phyloP scores from a whole-genome alignment of 2,113 vertebrate genomes.

The Bothrops jararaca region DNA sequence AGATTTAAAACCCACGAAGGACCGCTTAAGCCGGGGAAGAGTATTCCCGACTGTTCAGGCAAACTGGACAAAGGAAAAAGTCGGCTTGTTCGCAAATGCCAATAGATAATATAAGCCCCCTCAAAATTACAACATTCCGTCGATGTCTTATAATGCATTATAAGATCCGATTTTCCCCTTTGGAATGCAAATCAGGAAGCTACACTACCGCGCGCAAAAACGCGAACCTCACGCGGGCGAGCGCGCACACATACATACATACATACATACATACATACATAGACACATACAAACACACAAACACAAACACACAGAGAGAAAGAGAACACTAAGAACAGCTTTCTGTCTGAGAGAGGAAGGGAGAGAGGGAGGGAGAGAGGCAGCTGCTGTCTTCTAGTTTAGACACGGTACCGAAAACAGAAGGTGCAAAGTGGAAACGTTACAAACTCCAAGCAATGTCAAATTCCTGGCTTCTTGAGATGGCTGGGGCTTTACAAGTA shows the following conservation, averaged over 20 bases:
- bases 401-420: not conserved
- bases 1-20: not conserved
- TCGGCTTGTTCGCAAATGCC: not conserved
- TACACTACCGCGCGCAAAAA: not conserved
- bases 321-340: not conserved
- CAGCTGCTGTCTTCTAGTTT: not conserved
- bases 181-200: not conserved
- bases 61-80: not conserved
- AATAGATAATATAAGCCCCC: not conserved
- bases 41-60: not conserved
- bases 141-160: not conserved
- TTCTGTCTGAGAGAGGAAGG: too few relatives aligned
- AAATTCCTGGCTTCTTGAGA: not conserved
- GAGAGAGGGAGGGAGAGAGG: not conserved
- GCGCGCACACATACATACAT: not conserved
- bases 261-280: not conserved
- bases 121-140: not conserved
- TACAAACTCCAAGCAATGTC: not conserved
- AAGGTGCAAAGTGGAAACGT: not conserved
- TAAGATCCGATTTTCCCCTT: conserved; percentile 5
- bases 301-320: too few relatives aligned
- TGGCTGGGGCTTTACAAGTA: not conserved
- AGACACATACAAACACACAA: not conserved
- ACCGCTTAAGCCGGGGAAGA: not conserved
- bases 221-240: not conserved